phyloP scores from a whole-genome alignment of 2,888 invertebrate species.

The Dascillus cervinus region DNA sequence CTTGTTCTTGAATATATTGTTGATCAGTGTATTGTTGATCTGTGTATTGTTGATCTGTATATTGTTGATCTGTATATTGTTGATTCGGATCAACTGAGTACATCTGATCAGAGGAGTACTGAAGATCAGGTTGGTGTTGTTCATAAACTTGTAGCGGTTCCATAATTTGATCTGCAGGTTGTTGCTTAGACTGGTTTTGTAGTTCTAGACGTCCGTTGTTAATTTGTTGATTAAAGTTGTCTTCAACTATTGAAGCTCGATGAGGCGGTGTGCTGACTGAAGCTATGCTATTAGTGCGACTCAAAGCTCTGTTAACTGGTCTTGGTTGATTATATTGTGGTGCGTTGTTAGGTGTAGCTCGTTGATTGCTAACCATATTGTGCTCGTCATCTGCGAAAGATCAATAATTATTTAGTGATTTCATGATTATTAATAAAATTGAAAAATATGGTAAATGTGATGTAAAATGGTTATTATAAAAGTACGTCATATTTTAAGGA shows the following conservation, averaged over 20 bases:
- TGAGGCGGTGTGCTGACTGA: slow-evolving; percentile 16
- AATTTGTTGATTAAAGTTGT: no score
- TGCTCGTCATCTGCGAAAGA: slow-evolving; percentile 27
- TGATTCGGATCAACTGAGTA: slow-evolving; percentile 16
- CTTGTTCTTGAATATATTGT: background rate
- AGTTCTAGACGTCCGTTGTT: background rate
- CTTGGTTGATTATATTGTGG: slow-evolving; percentile 7
- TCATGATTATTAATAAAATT: no score
- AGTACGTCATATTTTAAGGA: no score
- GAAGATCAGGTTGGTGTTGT: no score
- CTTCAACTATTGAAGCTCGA: no score
- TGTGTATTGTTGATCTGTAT: slow-evolving; percentile 7
- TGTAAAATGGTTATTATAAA: no score
- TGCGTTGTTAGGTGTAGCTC: slow-evolving; percentile 27
- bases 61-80: slow-evolving; percentile 8
- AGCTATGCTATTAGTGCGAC: slow-evolving; percentile 24
- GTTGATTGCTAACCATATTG: slow-evolving; percentile 28
- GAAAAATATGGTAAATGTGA: no score
- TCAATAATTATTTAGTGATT: no score
- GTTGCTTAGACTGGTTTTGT: slow-evolving; percentile 21
- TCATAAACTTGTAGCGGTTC: slow-evolving; percentile 11
- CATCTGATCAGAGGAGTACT: slow-evolving; percentile 18
- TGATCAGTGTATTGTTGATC: background rate
- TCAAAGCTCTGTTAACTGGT: slow-evolving; percentile 18
- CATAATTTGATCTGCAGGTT: slow-evolving; percentile 15